Evolutionary conservation across 2,888 invertebrate species (phyloP).

Genomic region (Ariolimax columbianus): DNA sequence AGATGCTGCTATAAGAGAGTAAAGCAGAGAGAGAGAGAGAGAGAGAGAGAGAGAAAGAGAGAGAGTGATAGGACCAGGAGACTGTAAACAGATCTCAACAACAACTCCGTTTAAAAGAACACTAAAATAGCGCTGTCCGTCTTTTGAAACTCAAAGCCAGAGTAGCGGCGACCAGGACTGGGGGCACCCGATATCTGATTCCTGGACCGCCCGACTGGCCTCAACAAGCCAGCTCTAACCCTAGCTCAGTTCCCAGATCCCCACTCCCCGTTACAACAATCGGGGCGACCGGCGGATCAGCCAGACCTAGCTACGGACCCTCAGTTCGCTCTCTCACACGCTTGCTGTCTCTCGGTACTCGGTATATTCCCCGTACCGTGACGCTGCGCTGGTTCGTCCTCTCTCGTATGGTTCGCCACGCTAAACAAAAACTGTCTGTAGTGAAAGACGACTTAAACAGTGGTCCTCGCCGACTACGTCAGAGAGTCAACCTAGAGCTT

Average conservation of each 20-base stretch:
- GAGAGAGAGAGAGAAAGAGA: too few species aligned
- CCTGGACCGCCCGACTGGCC: background rate
- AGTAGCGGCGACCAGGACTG: background rate
- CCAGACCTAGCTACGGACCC: background rate
- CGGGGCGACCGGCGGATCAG: constrained; percentile 1
- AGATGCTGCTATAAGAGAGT: too few species aligned
- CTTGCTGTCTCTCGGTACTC: constrained; percentile 16
- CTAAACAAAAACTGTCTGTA: constrained; percentile 23
- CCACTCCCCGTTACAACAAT: constrained; percentile 1
- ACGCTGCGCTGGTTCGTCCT: constrained; percentile 9
- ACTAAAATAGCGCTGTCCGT: background rate
- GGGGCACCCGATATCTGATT: background rate
- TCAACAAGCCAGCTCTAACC: background rate
- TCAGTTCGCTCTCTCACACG: constrained; percentile 20
- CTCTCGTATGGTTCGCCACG: constrained; percentile 6
- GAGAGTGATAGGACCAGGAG: too few species aligned
- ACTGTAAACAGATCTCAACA: background rate
- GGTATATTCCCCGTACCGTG: constrained; percentile 2
- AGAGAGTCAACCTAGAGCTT: background rate
- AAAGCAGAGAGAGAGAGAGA: too few species aligned
- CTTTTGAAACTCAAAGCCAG: background rate
- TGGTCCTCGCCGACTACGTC: background rate
- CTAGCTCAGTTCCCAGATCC: background rate
- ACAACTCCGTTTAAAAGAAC: background rate
- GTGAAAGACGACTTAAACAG: constrained; percentile 3